Evolutionary conservation across 1,140 invertebrate genomes (phyloP).

Genomic region (Acromyrmex heyeri): DNA sequence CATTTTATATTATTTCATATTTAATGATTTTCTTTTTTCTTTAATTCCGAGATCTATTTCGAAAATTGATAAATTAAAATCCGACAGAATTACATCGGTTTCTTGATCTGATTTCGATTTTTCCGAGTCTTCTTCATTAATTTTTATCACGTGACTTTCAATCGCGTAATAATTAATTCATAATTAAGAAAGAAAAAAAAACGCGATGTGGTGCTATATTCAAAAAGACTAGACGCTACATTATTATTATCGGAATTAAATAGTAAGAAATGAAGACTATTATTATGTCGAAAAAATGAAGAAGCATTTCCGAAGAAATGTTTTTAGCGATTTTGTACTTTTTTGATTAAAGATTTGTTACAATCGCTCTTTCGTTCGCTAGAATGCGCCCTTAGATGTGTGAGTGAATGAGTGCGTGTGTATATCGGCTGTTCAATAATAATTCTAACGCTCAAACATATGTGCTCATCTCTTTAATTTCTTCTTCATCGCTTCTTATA

Average conservation of each 20-base stretch:
- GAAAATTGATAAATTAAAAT: not conserved
- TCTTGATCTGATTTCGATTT: not conserved
- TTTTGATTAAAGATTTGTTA: conserved; percentile 84
- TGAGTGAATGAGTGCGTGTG: conserved; percentile 17
- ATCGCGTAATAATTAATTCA: conserved; percentile 24
- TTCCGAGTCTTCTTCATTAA: conserved; percentile 1
- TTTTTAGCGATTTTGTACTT: conserved; percentile 84
- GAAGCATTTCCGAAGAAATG: conserved; percentile 79
- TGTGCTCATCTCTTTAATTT: conserved; percentile 59
- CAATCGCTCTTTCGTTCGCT: conserved; percentile 63
- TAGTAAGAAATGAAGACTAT: conserved; percentile 76
- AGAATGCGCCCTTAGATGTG: conserved; percentile 54
- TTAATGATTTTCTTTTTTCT: conserved; percentile 4
- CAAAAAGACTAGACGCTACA: conserved; percentile 84
- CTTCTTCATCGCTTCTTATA: conserved; percentile 61
- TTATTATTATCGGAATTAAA: conserved; percentile 74
- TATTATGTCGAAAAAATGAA: conserved; percentile 71
- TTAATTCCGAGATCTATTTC: not conserved
- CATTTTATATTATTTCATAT: conserved; percentile 16
- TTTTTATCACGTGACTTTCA: conserved; percentile 7
- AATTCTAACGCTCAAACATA: conserved; percentile 62
- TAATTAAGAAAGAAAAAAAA: conserved; percentile 75
- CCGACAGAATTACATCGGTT: conserved; percentile 39
- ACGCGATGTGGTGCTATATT: conserved; percentile 71
- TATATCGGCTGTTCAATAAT: conserved; percentile 37